phyloP scores from a whole-genome alignment of 1,140 invertebrate species.

The Drosophila saltans region DNA sequence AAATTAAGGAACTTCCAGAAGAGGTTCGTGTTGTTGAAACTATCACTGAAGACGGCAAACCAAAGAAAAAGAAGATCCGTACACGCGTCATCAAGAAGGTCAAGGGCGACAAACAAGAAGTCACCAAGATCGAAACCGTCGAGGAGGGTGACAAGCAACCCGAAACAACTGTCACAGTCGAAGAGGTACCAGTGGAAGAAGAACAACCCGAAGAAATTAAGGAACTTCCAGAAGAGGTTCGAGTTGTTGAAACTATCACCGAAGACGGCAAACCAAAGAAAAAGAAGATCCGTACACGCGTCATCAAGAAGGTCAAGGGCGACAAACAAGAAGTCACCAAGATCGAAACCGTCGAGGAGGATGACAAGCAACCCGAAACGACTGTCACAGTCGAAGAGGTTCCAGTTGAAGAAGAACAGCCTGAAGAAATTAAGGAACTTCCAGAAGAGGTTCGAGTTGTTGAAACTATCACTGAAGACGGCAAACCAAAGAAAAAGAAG shows the following conservation, averaged over 20 bases:
- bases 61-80: slow-evolving; percentile 4
- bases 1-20: slow-evolving; percentile 3
- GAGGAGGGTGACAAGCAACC: slow-evolving; percentile 1
- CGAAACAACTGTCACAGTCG: slow-evolving; percentile 1
- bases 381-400: neutral
- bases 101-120: slow-evolving; percentile 10
- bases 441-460: neutral
- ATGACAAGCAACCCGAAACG: neutral
- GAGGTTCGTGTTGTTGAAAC: slow-evolving; percentile 4
- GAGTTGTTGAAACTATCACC: neutral
- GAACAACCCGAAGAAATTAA: neutral
- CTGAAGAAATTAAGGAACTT: slow-evolving; percentile 12
- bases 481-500: neutral
- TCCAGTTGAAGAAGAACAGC: neutral
- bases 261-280: neutral
- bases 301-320: slow-evolving; percentile 5
- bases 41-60: neutral
- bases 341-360: slow-evolving; percentile 2
- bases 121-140: slow-evolving; percentile 6
- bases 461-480: slow-evolving; percentile 1
- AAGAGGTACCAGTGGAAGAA: neutral
- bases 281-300: slow-evolving; percentile 4
- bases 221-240: slow-evolving; percentile 8
- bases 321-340: slow-evolving; percentile 14
- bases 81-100: slow-evolving; percentile 2